Conservation (phyloP, 2,888 invertebrate genomes). For the Doris montereyensis region DNA sequence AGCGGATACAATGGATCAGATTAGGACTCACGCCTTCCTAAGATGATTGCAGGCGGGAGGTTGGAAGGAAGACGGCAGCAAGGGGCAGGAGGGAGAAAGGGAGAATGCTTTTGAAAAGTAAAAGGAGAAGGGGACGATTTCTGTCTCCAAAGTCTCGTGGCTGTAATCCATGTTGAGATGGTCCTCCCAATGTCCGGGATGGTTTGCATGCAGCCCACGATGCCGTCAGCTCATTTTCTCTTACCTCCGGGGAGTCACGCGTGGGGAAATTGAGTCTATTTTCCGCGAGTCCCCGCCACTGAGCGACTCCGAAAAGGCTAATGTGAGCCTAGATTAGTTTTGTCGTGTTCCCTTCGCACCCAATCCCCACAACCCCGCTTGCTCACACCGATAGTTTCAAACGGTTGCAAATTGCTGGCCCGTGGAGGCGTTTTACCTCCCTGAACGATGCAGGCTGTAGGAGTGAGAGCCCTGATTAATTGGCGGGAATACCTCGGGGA, state of each 20-base stretch:
- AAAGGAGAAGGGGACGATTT: too few species aligned
- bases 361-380: background rate
- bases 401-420: background rate
- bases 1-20: too few species aligned
- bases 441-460: background rate
- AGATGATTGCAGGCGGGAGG: too few species aligned
- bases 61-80: too few species aligned
- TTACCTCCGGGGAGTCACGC: background rate
- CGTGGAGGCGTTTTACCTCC: background rate
- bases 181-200: too few species aligned
- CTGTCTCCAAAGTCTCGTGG: too few species aligned
- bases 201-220: too few species aligned
- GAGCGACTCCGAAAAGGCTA: background rate
- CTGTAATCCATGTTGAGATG: too few species aligned
- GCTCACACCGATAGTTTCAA: background rate
- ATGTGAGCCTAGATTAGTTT: background rate
- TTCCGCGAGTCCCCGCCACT: background rate
- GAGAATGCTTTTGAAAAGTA: too few species aligned
- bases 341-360: background rate
- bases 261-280: slow-evolving; percentile 37
- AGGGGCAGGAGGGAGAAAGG: too few species aligned
- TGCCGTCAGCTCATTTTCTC: slow-evolving; percentile 6
- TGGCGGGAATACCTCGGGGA: background rate
- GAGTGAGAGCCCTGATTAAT: background rate
- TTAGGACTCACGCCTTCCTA: too few species aligned